phyloP scores from a whole-genome alignment of 2,113 vertebrate genomes.

The Trichechus manatus region DNA sequence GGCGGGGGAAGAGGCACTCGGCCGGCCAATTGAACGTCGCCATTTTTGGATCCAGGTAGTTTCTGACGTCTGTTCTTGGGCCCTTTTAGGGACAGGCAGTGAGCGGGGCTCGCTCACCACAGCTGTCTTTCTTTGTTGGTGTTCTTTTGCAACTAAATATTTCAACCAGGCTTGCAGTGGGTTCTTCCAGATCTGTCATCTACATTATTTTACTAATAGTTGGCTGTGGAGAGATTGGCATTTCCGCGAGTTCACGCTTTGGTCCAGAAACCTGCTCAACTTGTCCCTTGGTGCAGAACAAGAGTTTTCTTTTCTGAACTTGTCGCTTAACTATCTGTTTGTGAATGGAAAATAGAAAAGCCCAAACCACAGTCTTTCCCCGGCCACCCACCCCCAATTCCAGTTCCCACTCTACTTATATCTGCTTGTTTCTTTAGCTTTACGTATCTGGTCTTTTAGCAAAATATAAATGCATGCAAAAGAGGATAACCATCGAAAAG shows the following conservation, averaged over 20 bases:
- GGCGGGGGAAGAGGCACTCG: slow-evolving; percentile 52
- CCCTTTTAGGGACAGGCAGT: background rate
- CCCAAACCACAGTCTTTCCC: background rate
- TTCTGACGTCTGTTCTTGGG: background rate
- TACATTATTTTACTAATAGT: background rate
- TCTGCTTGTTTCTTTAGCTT: background rate
- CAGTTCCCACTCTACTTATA: background rate
- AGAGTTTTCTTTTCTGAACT: slow-evolving; percentile 32
- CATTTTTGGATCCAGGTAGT: background rate
- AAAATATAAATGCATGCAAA: background rate
- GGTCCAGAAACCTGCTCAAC: slow-evolving; percentile 76
- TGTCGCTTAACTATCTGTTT: slow-evolving; percentile 59
- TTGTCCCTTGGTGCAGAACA: slow-evolving; percentile 54
- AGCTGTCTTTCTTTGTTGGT: slow-evolving; percentile 31
- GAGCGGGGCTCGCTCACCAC: background rate
- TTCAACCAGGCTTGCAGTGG: slow-evolving; percentile 63
- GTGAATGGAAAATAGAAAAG: background rate
- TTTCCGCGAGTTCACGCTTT: slow-evolving; percentile 3
- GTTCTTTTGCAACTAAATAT: slow-evolving; percentile 52
- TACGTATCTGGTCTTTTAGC: background rate
- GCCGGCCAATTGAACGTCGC: background rate
- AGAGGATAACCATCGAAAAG: background rate
- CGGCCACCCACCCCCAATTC: background rate
- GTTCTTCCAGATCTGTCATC: slow-evolving; percentile 53
- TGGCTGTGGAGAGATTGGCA: slow-evolving; percentile 71